Evolutionary conservation across 1,140 invertebrate genomes (phyloP).

Genomic region (Lanistes nyassanus): DNA sequence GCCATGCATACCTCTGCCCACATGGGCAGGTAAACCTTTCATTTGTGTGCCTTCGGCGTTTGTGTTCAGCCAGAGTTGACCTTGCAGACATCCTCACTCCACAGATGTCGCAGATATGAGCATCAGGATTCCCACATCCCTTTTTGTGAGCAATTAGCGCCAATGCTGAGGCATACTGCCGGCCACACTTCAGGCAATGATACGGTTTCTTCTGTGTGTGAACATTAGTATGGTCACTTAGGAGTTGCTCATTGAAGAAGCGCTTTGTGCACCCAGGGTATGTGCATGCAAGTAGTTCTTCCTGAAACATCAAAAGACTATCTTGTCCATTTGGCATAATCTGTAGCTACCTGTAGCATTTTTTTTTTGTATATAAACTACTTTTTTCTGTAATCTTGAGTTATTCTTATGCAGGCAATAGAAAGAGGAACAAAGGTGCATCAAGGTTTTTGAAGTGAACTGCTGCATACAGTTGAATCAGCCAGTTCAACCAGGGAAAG

Average conservation of each 20-base stretch:
- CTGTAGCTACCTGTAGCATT: no score
- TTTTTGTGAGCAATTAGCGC: neutral
- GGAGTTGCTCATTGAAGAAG: constrained; percentile 1
- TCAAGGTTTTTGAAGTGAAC: no score
- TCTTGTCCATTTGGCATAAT: no score
- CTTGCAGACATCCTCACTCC: constrained; percentile 1
- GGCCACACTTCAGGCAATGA: constrained; percentile 1
- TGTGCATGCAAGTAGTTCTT: neutral
- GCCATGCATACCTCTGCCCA: constrained; percentile 4
- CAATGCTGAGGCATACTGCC: neutral
- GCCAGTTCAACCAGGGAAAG: no score
- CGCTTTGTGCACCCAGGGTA: constrained; percentile 5
- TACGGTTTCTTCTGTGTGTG: constrained; percentile 8
- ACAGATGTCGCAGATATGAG: constrained; percentile 5
- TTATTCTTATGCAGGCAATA: no score
- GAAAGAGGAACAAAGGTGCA: no score
- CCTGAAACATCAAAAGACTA: neutral
- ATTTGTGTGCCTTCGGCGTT: neutral
- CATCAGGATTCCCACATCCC: constrained; percentile 3
- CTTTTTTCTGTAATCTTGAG: no score
- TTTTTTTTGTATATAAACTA: no score
- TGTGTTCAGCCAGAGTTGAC: neutral
- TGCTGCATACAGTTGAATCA: no score
- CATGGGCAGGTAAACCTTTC: neutral
- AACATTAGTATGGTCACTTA: neutral